phyloP scores from a whole-genome alignment of 2,113 vertebrate species.

The Apistogramma diplotaenia region DNA sequence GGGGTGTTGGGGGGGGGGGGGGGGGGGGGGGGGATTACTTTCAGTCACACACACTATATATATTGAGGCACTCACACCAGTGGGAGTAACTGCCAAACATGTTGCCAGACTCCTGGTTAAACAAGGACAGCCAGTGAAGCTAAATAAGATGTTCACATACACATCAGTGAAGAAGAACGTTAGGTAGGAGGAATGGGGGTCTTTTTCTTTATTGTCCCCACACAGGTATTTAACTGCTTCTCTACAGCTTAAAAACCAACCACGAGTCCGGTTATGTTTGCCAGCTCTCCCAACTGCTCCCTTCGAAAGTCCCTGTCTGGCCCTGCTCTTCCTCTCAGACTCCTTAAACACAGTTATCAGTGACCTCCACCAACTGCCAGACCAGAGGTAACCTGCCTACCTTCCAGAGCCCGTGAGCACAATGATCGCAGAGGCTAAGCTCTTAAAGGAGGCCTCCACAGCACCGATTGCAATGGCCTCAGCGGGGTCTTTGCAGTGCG shows the following conservation, averaged over 20 bases:
- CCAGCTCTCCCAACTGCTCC: conserved; percentile 30
- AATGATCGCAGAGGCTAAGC: conserved; percentile 91
- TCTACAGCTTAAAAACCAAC: not conserved
- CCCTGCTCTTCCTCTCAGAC: conserved; percentile 63
- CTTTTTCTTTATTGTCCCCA: not conserved
- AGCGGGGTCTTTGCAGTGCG: conserved; percentile 83
- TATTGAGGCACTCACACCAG: conserved; percentile 30
- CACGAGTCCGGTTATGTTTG: conserved; percentile 24
- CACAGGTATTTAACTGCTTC: not conserved
- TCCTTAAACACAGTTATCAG: not conserved
- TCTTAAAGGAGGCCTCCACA: conserved; percentile 97
- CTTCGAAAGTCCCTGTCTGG: conserved; percentile 54
- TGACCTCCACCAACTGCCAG: not conserved
- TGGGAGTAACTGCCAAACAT: conserved; percentile 37
- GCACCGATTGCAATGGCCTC: conserved; percentile 96
- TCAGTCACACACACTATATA: conserved; percentile 35
- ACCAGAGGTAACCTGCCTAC: conserved; percentile 81
- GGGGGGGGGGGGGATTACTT: conserved; percentile 54
- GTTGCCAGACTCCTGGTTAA: conserved; percentile 12
- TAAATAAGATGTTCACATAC: not conserved
- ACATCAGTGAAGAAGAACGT: not conserved
- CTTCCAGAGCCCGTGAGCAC: conserved; percentile 98
- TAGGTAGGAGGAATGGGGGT: not conserved
- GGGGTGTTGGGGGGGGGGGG: too few relatives aligned
- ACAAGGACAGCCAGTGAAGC: not conserved